A percentile compares a stretch with the other conserved stretches of the same genome.
phyloP scores from a whole-genome alignment of 35 echinoderm and acorn worm genomes.

The Hemicentrotus pulcherrimus region DNA sequence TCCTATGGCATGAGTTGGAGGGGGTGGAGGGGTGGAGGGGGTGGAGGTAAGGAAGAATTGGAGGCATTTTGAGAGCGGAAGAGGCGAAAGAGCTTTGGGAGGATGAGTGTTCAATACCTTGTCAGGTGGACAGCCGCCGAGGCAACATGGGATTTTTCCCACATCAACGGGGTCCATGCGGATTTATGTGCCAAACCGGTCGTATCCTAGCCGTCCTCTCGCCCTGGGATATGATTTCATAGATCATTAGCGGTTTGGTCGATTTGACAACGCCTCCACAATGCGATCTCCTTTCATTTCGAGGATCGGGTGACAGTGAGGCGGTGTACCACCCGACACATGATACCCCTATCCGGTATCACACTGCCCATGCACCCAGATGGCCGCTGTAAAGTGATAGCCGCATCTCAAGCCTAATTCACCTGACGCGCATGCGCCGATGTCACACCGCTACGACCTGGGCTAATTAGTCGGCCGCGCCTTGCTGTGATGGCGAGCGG shows the following conservation, averaged over 20 bases:
- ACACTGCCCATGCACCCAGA: conserved; percentile 48
- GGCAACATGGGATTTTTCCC: conserved; percentile 42
- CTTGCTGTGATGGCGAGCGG: conserved; percentile 32
- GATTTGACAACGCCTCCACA: conserved; percentile 55
- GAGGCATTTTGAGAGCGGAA: not conserved
- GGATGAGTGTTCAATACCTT: conserved; percentile 45
- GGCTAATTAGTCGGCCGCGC: conserved; percentile 42
- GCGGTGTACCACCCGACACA: conserved; percentile 49
- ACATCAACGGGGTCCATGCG: conserved; percentile 32
- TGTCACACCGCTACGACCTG: not conserved
- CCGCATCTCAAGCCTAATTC: conserved; percentile 28
- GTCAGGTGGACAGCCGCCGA: conserved; percentile 38
- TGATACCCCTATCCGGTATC: conserved; percentile 40
- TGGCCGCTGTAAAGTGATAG: conserved; percentile 50
- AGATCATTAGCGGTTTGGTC: conserved; percentile 56
- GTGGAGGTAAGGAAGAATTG: not conserved
- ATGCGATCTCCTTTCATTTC: conserved; percentile 52
- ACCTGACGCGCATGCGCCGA: not conserved
- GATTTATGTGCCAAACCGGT: conserved; percentile 46
- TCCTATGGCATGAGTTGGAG: not conserved
- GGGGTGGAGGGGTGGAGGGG: not conserved
- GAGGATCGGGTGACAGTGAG: conserved; percentile 38
- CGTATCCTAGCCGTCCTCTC: conserved; percentile 34
- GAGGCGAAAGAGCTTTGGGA: conserved; percentile 27
- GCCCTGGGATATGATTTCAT: conserved; percentile 53